These are phyloP conservation scores for Wasmannia auropunctata DNA, from an alignment of 1,140 invertebrate genomes.

Conservation along the genomic window DNA sequence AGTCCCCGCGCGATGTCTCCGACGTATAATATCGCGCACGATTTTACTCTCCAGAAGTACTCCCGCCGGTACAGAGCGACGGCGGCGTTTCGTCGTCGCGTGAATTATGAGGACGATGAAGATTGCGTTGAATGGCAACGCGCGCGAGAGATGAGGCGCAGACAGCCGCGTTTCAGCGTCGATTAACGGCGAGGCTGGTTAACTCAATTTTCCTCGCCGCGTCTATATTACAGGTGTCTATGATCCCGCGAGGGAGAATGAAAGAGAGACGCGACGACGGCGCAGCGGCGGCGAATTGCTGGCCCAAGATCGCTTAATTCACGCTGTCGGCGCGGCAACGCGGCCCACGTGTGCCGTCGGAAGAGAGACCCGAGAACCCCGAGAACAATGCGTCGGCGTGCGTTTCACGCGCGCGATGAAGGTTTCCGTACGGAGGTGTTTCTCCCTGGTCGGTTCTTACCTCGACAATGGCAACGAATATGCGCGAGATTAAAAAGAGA, in stretches of 20 bases:
- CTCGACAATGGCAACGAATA: background rate
- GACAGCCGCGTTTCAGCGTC: slow-evolving; percentile 51
- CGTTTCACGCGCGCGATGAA: slow-evolving; percentile 19
- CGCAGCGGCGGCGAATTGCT: slow-evolving; percentile 41
- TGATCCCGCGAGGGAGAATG: slow-evolving; percentile 20
- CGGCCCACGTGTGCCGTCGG: slow-evolving; percentile 46
- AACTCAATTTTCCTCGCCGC: slow-evolving; percentile 52
- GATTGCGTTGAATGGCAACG: slow-evolving; percentile 51
- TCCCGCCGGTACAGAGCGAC: background rate
- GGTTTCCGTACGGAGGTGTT: background rate
- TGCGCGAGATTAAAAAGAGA: too few species aligned
- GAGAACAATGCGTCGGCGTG: slow-evolving; percentile 56
- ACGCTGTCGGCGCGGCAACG: slow-evolving; percentile 20
- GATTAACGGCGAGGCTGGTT: slow-evolving; percentile 55
- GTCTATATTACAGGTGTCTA: slow-evolving; percentile 23
- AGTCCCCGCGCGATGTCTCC: background rate
- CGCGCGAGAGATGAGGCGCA: slow-evolving; percentile 3
- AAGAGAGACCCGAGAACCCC: too few species aligned
- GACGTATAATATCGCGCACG: background rate
- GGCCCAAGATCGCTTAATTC: slow-evolving; percentile 51
- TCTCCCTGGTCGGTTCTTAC: background rate
- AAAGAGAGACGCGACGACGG: slow-evolving; percentile 11
- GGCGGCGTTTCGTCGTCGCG: slow-evolving; percentile 30
- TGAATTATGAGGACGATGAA: slow-evolving; percentile 37
- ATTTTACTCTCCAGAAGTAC: background rate